These are phyloP conservation scores for Centroberyx gerrardi DNA, from an alignment of 2,797 vertebrate genomes.

Conservation along the genomic window DNA sequence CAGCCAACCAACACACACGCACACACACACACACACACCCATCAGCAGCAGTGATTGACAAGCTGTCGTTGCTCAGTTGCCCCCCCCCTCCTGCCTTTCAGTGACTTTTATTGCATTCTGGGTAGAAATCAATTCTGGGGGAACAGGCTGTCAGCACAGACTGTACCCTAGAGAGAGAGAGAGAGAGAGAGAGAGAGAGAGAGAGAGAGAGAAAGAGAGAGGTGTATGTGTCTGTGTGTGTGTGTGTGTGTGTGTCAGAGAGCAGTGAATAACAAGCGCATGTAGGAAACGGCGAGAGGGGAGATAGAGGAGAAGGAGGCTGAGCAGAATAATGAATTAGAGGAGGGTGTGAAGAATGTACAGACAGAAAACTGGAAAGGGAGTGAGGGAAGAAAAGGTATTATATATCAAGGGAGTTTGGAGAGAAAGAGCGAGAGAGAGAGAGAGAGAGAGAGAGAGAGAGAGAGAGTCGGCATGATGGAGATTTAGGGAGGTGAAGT, in stretches of 20 bases:
- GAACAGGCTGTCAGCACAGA: constrained; percentile 75
- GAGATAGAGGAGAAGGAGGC: constrained; percentile 13
- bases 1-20: neutral
- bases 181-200: constrained; percentile 4
- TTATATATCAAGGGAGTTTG: neutral
- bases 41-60: constrained; percentile 65
- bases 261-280: constrained; percentile 50
- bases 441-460: constrained; percentile 12
- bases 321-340: constrained; percentile 39
- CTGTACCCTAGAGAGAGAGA: constrained; percentile 63
- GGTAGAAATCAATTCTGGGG: constrained; percentile 75
- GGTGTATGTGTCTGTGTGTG: constrained; percentile 21
- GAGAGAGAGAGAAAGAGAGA: constrained; percentile 16
- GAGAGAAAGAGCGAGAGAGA: constrained; percentile 8
- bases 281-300: constrained; percentile 21
- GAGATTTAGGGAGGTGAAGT: constrained; percentile 62
- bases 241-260: constrained; percentile 41
- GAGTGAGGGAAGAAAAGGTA: constrained; percentile 24
- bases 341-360: constrained; percentile 29
- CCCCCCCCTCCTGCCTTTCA: constrained; percentile 50
- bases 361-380: constrained; percentile 16
- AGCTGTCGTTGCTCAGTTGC: constrained; percentile 69
- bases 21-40: constrained; percentile 22
- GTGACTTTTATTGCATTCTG: constrained; percentile 80
- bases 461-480: constrained; percentile 26